Percentiles rank a stretch among this genome's conserved stretches.
Evolutionary conservation across 1,140 invertebrate species (phyloP).

Genomic region (Drosophila tsacasi): DNA sequence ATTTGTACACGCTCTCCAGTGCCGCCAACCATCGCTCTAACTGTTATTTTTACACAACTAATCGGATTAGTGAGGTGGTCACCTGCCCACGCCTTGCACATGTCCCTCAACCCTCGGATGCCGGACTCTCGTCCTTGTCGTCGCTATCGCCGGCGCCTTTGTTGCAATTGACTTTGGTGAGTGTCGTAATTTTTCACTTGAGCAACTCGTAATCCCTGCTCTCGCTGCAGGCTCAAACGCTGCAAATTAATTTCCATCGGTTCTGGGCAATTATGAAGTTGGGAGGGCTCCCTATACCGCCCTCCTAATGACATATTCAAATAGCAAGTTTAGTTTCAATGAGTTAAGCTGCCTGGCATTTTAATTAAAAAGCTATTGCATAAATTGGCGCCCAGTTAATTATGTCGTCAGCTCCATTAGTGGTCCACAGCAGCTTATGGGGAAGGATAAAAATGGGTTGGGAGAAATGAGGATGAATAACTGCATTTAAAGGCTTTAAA

Average conservation of each 20-base stretch:
- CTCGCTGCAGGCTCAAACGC: slow-evolving; percentile 4
- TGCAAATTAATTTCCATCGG: slow-evolving; percentile 37
- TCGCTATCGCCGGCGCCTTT: too few relatives aligned
- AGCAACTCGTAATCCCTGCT: slow-evolving; percentile 45
- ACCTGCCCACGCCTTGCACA: slow-evolving; percentile 2
- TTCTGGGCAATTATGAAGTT: slow-evolving; percentile 17
- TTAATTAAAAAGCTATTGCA: slow-evolving; percentile 66
- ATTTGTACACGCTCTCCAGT: slow-evolving; percentile 35
- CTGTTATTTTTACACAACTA: slow-evolving; percentile 70
- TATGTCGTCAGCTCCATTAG: neutral
- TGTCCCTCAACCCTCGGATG: too few relatives aligned
- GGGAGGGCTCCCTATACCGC: neutral
- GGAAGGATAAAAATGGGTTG: neutral
- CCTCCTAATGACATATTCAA: slow-evolving; percentile 35
- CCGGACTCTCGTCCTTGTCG: too few relatives aligned
- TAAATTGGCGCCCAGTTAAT: slow-evolving; percentile 20
- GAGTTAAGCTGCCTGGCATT: slow-evolving; percentile 36
- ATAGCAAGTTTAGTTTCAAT: slow-evolving; percentile 46
- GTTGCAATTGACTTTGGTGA: slow-evolving; percentile 59
- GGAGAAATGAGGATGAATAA: neutral
- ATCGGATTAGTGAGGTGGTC: slow-evolving; percentile 54
- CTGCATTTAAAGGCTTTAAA: too few relatives aligned
- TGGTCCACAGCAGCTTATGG: neutral
- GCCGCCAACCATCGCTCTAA: slow-evolving; percentile 8
- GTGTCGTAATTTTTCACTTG: slow-evolving; percentile 45